These are phyloP conservation scores for Semaprochilodus insignis DNA, from an alignment of 2,797 vertebrate genomes.

Conservation along the genomic window DNA sequence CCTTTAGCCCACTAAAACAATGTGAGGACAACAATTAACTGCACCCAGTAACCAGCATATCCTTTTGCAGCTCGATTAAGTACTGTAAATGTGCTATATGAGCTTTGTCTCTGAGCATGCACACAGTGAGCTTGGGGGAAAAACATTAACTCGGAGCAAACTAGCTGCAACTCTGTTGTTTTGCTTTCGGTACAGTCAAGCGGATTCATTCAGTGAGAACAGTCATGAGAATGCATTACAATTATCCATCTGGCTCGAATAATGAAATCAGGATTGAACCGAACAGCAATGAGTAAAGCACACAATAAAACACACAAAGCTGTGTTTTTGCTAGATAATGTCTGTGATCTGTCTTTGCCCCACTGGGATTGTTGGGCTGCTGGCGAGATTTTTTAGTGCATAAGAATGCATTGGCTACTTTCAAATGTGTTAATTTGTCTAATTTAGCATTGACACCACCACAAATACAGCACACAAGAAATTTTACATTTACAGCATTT, in stretches of 20 bases:
- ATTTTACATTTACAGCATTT: too few species aligned
- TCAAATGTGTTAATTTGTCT: background rate
- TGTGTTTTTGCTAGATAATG: slow-evolving; percentile 28
- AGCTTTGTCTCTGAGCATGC: slow-evolving; percentile 11
- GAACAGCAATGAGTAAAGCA: slow-evolving; percentile 21
- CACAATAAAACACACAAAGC: background rate
- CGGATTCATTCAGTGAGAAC: slow-evolving; percentile 31
- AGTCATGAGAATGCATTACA: slow-evolving; percentile 49
- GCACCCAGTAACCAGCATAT: background rate
- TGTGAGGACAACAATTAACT: background rate
- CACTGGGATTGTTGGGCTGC: background rate
- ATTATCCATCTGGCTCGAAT: slow-evolving; percentile 16
- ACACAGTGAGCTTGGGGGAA: background rate
- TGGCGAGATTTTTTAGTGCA: background rate
- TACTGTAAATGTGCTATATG: background rate
- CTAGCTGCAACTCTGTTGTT: background rate
- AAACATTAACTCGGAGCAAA: background rate
- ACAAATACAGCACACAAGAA: too few species aligned
- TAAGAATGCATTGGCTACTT: background rate
- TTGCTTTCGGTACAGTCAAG: slow-evolving; percentile 1
- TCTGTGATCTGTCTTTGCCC: background rate
- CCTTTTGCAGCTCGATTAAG: background rate
- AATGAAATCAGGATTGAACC: slow-evolving; percentile 31
- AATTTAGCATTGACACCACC: background rate
- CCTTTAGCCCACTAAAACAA: background rate